These are phyloP conservation scores for Amblyornis subalaris DNA, from an alignment of 2,113 vertebrate genomes.

Conservation along the genomic window DNA sequence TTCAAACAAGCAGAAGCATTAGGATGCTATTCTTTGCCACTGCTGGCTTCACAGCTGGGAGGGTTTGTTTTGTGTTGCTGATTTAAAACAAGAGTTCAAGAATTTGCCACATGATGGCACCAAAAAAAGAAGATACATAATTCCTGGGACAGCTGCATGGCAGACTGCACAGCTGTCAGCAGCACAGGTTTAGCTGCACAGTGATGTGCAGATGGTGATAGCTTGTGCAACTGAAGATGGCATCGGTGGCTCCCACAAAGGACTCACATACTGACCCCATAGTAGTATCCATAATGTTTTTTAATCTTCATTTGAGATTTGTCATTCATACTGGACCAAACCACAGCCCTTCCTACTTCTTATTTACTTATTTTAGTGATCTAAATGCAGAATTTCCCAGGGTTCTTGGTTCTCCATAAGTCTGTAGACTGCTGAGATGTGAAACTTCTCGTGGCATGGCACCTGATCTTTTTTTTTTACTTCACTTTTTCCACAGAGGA, in stretches of 20 bases:
- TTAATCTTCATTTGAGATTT: background rate
- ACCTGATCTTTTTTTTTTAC: background rate
- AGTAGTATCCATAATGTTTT: fast-evolving
- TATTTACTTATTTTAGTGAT: background rate
- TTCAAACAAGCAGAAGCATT: background rate
- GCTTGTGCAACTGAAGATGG: background rate
- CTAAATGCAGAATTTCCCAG: fast-evolving
- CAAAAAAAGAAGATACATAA: background rate
- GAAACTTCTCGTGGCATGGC: fast-evolving
- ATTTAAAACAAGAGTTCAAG: background rate
- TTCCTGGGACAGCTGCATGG: background rate
- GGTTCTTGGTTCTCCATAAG: fast-evolving
- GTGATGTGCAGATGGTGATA: fast-evolving
- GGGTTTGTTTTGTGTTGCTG: background rate
- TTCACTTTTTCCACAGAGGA: conserved; percentile 76
- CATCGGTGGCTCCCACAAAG: fast-evolving
- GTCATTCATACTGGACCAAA: background rate
- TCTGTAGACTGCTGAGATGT: fast-evolving
- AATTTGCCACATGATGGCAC: background rate
- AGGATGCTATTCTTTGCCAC: background rate
- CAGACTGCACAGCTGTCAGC: background rate
- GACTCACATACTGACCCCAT: fast-evolving
- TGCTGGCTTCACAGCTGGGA: fast-evolving
- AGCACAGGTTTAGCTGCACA: background rate
- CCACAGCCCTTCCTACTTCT: background rate